Evolutionary conservation across 2,113 vertebrate species (phyloP).

Genomic region (Oostethus manadensis): DNA sequence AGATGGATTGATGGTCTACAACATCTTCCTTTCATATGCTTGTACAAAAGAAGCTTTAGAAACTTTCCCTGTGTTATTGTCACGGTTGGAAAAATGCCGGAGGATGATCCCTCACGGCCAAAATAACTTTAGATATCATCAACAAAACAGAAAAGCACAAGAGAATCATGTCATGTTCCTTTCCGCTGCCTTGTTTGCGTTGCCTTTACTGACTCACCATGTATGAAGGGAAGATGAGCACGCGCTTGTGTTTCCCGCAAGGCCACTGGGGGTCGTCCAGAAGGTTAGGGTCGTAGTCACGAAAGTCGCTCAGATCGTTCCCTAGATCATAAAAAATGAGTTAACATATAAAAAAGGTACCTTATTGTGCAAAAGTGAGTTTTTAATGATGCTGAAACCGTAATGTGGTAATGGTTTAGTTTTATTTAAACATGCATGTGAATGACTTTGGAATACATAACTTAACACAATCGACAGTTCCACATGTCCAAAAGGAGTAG

Average conservation of each 20-base stretch:
- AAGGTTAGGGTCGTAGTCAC: constrained; percentile 93
- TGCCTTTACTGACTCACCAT: constrained; percentile 78
- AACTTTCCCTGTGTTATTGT: constrained; percentile 29
- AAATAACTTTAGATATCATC: constrained; percentile 1
- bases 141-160: constrained; percentile 7
- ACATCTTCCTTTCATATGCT: too few relatives aligned
- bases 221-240: constrained; percentile 96
- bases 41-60: not conserved
- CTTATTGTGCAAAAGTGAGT: too few relatives aligned
- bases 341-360: not conserved
- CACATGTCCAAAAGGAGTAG: too few relatives aligned
- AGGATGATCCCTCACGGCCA: constrained; percentile 8
- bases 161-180: constrained; percentile 6
- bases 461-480: too few relatives aligned
- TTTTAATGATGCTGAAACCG: too few relatives aligned
- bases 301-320: constrained; percentile 85
- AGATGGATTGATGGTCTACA: too few relatives aligned
- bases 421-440: too few relatives aligned
- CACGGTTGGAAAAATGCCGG: constrained; percentile 19
- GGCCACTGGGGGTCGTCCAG: constrained; percentile 98
- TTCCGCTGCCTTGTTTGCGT: constrained; percentile 6
- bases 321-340: constrained; percentile 64
- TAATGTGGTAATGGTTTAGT: too few relatives aligned
- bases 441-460: too few relatives aligned
- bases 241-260: constrained; percentile 96